Conservation (phyloP, 2,888 invertebrate species). For the Ennomos quercinarius region DNA sequence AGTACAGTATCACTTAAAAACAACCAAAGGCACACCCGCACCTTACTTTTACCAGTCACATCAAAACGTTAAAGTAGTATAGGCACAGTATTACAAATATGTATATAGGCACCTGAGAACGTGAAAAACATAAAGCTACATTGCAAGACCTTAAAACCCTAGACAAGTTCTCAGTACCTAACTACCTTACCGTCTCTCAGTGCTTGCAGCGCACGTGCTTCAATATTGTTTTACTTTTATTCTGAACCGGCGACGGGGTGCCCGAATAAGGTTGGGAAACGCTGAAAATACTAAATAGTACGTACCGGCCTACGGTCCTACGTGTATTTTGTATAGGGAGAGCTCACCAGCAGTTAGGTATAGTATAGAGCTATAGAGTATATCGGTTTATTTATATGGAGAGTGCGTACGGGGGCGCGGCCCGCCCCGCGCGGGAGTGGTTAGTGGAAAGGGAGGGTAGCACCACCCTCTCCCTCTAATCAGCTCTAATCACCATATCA, state of each 20-base stretch:
- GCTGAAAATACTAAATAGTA: slow-evolving; percentile 46
- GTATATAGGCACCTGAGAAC: background rate
- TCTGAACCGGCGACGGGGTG: slow-evolving; percentile 19
- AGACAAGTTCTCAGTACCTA: slow-evolving; percentile 26
- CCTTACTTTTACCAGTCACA: too few species aligned
- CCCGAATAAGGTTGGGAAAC: slow-evolving; percentile 48
- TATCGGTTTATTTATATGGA: slow-evolving; percentile 83
- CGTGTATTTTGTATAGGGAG: slow-evolving; percentile 57
- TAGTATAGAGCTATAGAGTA: too few species aligned
- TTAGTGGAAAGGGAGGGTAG: slow-evolving; percentile 35
- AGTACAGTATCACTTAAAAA: too few species aligned
- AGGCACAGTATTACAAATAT: too few species aligned
- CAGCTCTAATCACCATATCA: slow-evolving; percentile 86
- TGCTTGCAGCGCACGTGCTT: slow-evolving; percentile 40
- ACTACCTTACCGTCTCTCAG: slow-evolving; percentile 28
- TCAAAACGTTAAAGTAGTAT: too few species aligned
- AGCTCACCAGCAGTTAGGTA: slow-evolving; percentile 60
- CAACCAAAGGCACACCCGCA: too few species aligned
- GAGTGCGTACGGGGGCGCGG: slow-evolving; percentile 74
- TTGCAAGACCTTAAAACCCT: slow-evolving; percentile 27
- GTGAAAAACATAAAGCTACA: slow-evolving; percentile 11
- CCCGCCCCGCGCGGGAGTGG: slow-evolving; percentile 46
- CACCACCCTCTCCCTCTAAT: slow-evolving; percentile 74
- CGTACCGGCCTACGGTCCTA: slow-evolving; percentile 37
- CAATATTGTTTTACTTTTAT: slow-evolving; percentile 41